phyloP scores from a whole-genome alignment of 2,797 vertebrate species.

The Hozukius guyotensis region DNA sequence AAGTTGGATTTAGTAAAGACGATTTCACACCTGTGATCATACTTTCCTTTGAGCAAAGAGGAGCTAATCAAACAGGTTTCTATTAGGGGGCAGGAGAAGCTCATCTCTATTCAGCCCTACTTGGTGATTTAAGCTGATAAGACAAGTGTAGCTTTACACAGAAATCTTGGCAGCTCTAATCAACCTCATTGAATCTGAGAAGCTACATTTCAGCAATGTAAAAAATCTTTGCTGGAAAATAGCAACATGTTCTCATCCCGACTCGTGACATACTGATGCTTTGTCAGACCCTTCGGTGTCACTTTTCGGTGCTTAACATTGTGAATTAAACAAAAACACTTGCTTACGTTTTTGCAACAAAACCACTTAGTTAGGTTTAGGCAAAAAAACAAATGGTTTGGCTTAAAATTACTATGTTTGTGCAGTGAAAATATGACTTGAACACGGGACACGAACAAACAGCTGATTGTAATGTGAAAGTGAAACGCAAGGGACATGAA shows the following conservation, averaged over 20 bases:
- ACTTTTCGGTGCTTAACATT: no score
- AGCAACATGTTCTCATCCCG: neutral
- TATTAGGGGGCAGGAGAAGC: neutral
- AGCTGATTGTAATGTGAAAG: no score
- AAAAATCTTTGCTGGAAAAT: neutral
- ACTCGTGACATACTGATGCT: no score
- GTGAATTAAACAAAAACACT: no score
- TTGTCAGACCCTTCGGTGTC: no score
- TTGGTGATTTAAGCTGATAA: slow-evolving; percentile 19
- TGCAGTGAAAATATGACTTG: no score
- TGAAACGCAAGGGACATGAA: no score
- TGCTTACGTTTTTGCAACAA: no score
- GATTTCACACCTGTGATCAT: slow-evolving; percentile 3
- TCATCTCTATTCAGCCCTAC: neutral
- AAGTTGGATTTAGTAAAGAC: neutral
- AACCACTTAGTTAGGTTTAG: no score
- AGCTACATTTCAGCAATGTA: neutral
- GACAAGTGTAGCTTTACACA: slow-evolving; percentile 1
- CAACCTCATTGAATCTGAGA: neutral
- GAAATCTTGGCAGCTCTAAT: neutral
- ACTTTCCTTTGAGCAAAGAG: neutral
- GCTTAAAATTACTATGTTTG: no score
- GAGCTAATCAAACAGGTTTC: slow-evolving; percentile 4
- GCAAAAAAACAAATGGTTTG: no score
- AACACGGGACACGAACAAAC: no score